Evolutionary conservation across 2,888 invertebrate species (phyloP).

Genomic region (Agrotis segetum): DNA sequence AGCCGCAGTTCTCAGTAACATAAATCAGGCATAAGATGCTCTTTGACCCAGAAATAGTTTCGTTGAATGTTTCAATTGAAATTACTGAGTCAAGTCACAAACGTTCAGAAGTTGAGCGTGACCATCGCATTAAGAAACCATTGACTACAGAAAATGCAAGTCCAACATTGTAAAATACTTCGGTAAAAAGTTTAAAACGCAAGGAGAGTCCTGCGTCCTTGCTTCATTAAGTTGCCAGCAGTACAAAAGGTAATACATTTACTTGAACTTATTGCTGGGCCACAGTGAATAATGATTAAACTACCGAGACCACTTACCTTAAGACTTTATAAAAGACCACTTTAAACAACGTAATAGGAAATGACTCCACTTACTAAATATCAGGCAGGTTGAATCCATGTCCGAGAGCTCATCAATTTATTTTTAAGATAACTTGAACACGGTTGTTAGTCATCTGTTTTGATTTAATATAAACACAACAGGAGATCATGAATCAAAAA

Average conservation of each 20-base stretch:
- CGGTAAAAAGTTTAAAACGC: constrained; percentile 15
- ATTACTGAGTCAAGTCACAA: constrained; percentile 42
- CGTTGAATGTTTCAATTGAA: constrained; percentile 28
- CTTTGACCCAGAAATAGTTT: constrained; percentile 27
- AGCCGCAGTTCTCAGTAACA: neutral
- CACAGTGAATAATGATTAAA: constrained; percentile 49
- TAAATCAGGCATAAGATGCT: constrained; percentile 23
- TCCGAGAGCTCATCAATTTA: constrained; percentile 36
- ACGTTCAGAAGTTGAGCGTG: constrained; percentile 12
- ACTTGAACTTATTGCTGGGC: constrained; percentile 37
- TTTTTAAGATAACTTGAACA: constrained; percentile 28
- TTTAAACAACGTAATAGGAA: constrained; percentile 42
- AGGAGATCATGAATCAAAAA: constrained; percentile 33
- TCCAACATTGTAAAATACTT: constrained; percentile 17
- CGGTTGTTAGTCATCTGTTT: constrained; percentile 41
- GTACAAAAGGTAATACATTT: constrained; percentile 42
- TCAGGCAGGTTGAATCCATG: constrained; percentile 17
- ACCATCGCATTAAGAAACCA: constrained; percentile 27
- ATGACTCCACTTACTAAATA: constrained; percentile 49
- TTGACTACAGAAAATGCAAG: constrained; percentile 14
- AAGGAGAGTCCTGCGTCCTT: constrained; percentile 9
- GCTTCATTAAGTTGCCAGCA: constrained; percentile 30
- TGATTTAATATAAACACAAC: constrained; percentile 36
- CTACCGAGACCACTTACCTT: constrained; percentile 36
- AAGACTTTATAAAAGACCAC: constrained; percentile 28